Evolutionary conservation across 2,113 vertebrate species (phyloP).

Genomic region (Donacobius atricapilla): DNA sequence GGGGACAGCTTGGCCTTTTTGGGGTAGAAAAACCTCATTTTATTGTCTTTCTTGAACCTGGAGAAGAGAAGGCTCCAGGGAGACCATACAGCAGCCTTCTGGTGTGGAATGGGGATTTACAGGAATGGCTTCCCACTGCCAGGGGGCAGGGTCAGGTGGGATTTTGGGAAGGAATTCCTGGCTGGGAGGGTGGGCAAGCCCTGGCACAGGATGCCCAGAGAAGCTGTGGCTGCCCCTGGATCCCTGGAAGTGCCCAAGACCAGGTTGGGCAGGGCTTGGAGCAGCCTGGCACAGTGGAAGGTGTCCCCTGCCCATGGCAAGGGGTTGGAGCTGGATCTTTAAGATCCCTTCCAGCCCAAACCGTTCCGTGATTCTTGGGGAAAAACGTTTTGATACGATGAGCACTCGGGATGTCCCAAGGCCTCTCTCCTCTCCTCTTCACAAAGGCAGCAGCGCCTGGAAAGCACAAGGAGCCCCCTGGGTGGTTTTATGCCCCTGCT

Average conservation of each 20-base stretch:
- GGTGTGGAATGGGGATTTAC: not conserved
- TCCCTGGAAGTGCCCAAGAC: not conserved
- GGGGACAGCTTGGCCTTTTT: not conserved
- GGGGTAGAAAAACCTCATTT: not conserved
- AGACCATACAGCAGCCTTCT: rapidly evolving
- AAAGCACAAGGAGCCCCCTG: rapidly evolving
- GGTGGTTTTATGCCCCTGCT: not conserved
- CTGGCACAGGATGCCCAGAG: not conserved
- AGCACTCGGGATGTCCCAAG: rapidly evolving
- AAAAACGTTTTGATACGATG: rapidly evolving
- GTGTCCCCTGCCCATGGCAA: not conserved
- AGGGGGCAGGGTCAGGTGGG: not conserved
- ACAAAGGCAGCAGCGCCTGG: rapidly evolving
- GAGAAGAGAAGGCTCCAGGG: not conserved
- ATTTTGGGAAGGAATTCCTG: not conserved
- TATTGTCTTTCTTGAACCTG: not conserved
- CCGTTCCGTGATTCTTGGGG: not conserved
- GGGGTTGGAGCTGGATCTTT: not conserved
- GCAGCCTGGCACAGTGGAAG: rapidly evolving
- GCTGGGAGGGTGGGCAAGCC: rapidly evolving
- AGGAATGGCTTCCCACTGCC: not conserved
- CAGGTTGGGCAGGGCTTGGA: not conserved
- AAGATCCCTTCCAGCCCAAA: not conserved
- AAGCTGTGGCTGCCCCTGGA: not conserved
- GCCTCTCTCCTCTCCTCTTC: not conserved